These are phyloP conservation scores for Drosophila koepferae DNA, from an alignment of 2,888 invertebrate genomes.

Conservation along the genomic window DNA sequence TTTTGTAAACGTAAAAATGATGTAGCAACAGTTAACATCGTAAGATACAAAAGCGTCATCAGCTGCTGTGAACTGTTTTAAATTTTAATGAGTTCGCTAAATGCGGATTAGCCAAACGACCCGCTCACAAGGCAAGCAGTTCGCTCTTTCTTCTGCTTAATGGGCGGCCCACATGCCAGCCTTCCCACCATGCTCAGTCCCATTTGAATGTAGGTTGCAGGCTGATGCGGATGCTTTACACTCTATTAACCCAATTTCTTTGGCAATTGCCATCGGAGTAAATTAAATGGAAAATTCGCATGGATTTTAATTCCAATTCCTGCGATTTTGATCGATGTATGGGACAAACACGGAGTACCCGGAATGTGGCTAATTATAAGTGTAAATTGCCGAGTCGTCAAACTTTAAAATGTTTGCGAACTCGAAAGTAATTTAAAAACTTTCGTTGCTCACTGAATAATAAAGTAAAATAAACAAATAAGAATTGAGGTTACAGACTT, in stretches of 20 bases:
- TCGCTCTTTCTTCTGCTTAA: not conserved
- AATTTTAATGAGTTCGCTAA: constrained; percentile 73
- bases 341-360: not conserved
- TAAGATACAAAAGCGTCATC: constrained; percentile 35
- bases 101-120: constrained; percentile 60
- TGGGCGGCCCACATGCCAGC: constrained; percentile 5
- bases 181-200: not conserved
- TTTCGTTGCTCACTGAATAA: constrained; percentile 35
- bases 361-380: not conserved
- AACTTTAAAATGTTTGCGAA: constrained; percentile 41
- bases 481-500: constrained; percentile 24
- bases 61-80: constrained; percentile 46
- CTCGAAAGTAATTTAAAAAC: constrained; percentile 65
- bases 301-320: constrained; percentile 23
- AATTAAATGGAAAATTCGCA: constrained; percentile 79
- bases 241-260: constrained; percentile 83
- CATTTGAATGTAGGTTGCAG: constrained; percentile 72
- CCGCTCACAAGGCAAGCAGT: constrained; percentile 19
- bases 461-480: constrained; percentile 2
- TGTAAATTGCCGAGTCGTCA: constrained; percentile 24
- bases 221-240: constrained; percentile 65
- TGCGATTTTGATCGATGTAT: constrained; percentile 9
- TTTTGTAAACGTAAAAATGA: constrained; percentile 26
- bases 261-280: constrained; percentile 68
- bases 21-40: constrained; percentile 5